A percentile compares a stretch with the other conserved stretches of the same genome.
These are phyloP conservation scores for Leptinotarsa haldemani DNA, from an alignment of 2,888 invertebrate species.

Conservation along the genomic window DNA sequence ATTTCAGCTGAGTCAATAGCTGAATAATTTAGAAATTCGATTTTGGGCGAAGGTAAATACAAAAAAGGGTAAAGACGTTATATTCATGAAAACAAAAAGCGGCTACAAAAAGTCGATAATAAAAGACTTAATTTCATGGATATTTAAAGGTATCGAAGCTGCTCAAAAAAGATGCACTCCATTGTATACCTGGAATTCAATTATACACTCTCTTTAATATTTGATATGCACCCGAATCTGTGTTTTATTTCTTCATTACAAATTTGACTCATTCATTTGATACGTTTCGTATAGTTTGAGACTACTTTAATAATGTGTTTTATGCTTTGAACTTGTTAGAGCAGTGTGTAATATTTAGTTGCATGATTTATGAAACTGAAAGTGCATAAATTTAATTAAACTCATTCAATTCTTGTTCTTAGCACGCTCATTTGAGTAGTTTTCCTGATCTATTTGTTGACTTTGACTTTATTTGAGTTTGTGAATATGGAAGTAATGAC, in stretches of 20 bases:
- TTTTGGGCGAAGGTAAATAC: constrained; percentile 58
- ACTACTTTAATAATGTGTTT: no score
- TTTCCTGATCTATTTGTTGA: no score
- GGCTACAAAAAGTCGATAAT: constrained; percentile 55
- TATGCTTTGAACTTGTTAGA: no score
- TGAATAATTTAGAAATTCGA: constrained; percentile 58
- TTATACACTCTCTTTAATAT: constrained; percentile 57
- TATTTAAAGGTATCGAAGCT: constrained; percentile 58
- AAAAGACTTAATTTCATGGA: constrained; percentile 65
- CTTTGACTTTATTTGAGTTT: no score
- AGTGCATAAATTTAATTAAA: no score
- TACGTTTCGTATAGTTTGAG: no score
- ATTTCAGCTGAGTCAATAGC: constrained; percentile 57
- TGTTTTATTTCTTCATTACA: background rate
- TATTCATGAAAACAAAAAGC: constrained; percentile 55
- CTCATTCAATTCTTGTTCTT: no score
- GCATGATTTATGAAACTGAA: no score
- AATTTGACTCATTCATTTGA: no score
- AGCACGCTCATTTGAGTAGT: no score
- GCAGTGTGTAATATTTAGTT: no score
- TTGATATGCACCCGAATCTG: constrained; percentile 44
- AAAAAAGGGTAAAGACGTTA: constrained; percentile 56
- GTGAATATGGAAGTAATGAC: no score
- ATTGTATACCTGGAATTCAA: constrained; percentile 58
- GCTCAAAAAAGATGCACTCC: constrained; percentile 54